Base-by-base conservation (phyloP, 2,797 vertebrate species). In the Tenualosa ilisha region DNA sequence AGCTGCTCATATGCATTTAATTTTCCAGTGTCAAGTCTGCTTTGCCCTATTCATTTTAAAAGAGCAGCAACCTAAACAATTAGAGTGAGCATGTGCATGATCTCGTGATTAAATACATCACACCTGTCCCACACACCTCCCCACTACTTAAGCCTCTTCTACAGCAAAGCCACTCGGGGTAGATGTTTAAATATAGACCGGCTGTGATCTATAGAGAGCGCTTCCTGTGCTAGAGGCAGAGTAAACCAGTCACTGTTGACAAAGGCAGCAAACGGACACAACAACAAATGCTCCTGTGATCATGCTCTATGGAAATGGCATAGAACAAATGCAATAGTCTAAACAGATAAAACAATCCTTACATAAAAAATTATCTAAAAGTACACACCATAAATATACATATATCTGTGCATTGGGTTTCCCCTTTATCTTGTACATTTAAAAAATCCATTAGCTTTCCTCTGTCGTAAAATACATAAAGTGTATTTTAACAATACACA, bases 61-160 rank as follows among this genome's bases (percentile, higher is more conserved):
- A 79, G 37, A 79, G 15, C 40, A 9, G 6, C 72, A 43, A 4
- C 37, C 17, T 0, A 46, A 43, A 46, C 40, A 46, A 37, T 43
- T 79, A 8, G 26, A 79, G 37, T 20, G 40, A 20, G 37, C 20
- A 40, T 79, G 43, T 17, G 40, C 72, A 79, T n/a, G 40, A 40
- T 79, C 17, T 43, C 17, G 72, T 46, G 40, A 79, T 46, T 46
- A 79, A 46, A 63, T 46, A 79, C 72, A 79, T 46, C 72, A 79
- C 72, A 20, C 43, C n/a, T 79, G 40, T 46, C 72, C 72, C 37
- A 79, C 72, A 46, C 72, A 43, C 11, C 72, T 79, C 12, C 6
- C 17, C n/a, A 13, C 51, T 15, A 40, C 72, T 56, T 54, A 81
- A 81, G 72, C 84, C 22, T 24, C 43, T 63, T 85, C 84, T 63